Conservation (phyloP, 1,140 invertebrate species). For the Drosophila ananassae region DNA sequence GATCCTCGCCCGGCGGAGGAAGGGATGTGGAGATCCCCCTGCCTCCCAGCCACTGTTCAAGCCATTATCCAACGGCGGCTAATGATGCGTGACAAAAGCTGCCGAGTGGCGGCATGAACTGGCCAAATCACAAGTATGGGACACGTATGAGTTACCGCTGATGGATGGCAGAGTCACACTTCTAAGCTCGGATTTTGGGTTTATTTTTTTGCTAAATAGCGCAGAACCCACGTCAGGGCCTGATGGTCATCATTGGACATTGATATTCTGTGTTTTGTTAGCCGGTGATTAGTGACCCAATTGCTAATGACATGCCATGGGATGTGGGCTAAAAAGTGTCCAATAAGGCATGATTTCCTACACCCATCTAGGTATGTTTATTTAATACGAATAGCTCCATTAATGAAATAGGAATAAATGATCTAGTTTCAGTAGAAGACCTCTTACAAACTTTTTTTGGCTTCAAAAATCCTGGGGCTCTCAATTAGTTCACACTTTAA, state of each 20-base stretch:
- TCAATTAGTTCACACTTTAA: constrained; percentile 36
- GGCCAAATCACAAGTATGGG: constrained; percentile 52
- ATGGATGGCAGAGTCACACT: not conserved
- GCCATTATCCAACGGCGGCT: constrained; percentile 33
- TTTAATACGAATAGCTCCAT: too few relatives aligned
- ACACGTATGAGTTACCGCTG: constrained; percentile 37
- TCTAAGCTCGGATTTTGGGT: constrained; percentile 1
- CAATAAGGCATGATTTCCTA: not conserved
- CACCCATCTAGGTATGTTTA: too few relatives aligned
- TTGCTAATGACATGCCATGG: constrained; percentile 27
- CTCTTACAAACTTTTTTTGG: not conserved
- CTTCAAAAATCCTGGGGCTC: constrained; percentile 2
- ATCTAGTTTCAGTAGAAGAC: too few relatives aligned
- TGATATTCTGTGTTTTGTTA: constrained; percentile 15
- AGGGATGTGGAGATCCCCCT: constrained; percentile 21
- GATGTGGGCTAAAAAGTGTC: constrained; percentile 5
- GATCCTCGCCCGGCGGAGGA: constrained; percentile 24
- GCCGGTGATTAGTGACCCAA: constrained; percentile 21
- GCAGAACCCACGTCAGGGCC: constrained; percentile 30
- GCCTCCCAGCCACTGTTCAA: not conserved
- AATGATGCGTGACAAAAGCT: constrained; percentile 66
- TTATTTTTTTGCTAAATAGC: constrained; percentile 30
- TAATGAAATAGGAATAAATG: too few relatives aligned
- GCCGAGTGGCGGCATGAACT: constrained; percentile 48
- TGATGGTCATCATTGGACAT: constrained; percentile 20